Evolutionary conservation across 2,113 vertebrate species (phyloP), one percentile per base, ranked within the genome.

Genomic region (Malurus elegans): DNA sequence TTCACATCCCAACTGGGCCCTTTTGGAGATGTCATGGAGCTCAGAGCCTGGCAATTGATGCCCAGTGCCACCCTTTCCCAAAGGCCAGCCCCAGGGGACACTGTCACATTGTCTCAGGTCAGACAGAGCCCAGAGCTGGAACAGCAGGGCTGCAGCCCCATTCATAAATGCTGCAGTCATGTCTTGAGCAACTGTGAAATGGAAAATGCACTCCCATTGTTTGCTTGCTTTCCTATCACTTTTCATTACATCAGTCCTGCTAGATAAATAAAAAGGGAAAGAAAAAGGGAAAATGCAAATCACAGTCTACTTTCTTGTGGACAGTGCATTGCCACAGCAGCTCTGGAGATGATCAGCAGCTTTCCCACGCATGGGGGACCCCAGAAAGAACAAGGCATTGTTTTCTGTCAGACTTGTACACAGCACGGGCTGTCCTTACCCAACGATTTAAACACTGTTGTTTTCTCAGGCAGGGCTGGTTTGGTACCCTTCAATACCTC

Each of bases 371-470:
- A 84, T 14, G 48, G 57, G 20, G 74, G 54, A 42, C 75, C 44
- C 61, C 8, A 48, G 6, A 57, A 86, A 93, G 57, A 94, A 94
- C 53, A 88, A 64, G n/a, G 92, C 92, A 83, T 92, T 82, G 90
- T 90, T 81, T 91, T 57, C 93, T 50, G 58, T 56, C 91, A 88
- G 69, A 61, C 79, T 58, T 57, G 64, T 32, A 91, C 69, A 79
- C 53, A 76, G 76, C 42, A 79, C 53, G 65, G 54, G 42, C 42
- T 83, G 61, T 60, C 57, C 98, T 98, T 98, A 99, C 99, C 99
- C 79, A 99, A 94, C 4, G 99, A 99, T 95, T 99, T 99, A 97
- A 99, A 99, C 65, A 99, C 98, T 0, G 99, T 99, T 12, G 98
- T 99, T 97, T 98, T 99, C 93, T 99, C 98, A 96, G 97, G 95